Evolutionary conservation across 2,888 invertebrate species (phyloP), one percentile per base, ranked within the genome.

Genomic region (Stegophylla sp.): DNA sequence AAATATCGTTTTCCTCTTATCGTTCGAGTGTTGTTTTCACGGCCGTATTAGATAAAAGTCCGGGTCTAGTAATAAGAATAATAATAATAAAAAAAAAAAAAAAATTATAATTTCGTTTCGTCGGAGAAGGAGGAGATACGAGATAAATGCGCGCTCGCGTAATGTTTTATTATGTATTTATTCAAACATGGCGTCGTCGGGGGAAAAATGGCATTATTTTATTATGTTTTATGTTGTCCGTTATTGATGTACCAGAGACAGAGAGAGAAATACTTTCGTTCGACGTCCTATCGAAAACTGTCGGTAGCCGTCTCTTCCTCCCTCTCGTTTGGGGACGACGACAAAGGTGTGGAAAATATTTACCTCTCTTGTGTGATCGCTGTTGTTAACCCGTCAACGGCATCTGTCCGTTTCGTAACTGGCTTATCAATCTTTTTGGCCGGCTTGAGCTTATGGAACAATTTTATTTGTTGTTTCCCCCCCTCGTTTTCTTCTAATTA

Each of bases 21-120:
- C 59, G 77, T 77, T 77, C 67, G 67, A 77, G 77, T 77, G 77
- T 45, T 66, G 66, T 75, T 74, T 75, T 75, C 64, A 75, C 75
- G 75, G 64, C 64, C 64, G 64, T 64, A 74, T 61, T 63, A 51
- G 48, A 74, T 74, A 63, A 74, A 51, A 59, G 13, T 28, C 51
- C 13, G n/a, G 28, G 69, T 5, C 69, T 23, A 15, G 4, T n/a
- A 12, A 41, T 1, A 66, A 15, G n/a, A 28, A n/a, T n/a, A n/a
- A n/a, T n/a, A n/a, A n/a, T n/a, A 34, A 61, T 28, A 10, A 59
- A 72, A 75, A 64, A 34, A 59, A 26, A 63, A 63, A 63, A 63
- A 63, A 26, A 17, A 51, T 43, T n/a, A 73, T 43, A 59, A 59
- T 73, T 59, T 64, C 34, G 63, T 75, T 75, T 51, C 63, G 51